Evolutionary conservation across 2,797 vertebrate genomes (phyloP).

Genomic region (Erethizon dorsatum): DNA sequence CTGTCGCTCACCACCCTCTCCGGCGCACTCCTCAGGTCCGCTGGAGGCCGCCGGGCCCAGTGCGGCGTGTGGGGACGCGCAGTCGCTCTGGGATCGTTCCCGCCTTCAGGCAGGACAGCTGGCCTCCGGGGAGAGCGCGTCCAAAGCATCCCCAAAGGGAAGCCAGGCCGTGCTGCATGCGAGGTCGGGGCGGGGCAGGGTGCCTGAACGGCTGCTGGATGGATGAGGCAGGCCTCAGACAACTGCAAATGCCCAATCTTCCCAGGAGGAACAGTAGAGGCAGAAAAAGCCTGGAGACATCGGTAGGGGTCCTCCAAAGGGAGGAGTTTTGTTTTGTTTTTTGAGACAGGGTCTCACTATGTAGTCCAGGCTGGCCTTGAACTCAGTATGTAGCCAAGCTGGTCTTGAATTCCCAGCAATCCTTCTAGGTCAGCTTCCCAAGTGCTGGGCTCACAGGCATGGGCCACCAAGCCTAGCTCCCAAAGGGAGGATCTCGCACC

Average conservation of each 20-base stretch:
- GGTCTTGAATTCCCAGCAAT: background rate
- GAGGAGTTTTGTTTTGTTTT: background rate
- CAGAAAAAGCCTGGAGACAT: conserved; percentile 16
- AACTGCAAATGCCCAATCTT: background rate
- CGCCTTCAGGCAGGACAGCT: background rate
- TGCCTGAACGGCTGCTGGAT: background rate
- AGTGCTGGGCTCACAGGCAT: background rate
- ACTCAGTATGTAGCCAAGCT: no score
- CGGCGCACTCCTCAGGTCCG: background rate
- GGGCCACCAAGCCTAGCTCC: background rate
- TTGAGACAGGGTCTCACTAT: background rate
- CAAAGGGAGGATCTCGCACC: background rate
- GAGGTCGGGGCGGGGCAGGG: no score
- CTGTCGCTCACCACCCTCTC: background rate
- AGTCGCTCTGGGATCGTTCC: background rate
- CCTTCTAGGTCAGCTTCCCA: background rate
- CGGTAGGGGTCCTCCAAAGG: background rate
- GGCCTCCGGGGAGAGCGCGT: background rate
- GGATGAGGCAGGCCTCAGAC: background rate
- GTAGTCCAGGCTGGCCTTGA: background rate
- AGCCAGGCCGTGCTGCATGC: background rate
- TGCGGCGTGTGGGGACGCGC: background rate
- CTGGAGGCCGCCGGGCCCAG: background rate
- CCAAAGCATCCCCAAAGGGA: background rate
- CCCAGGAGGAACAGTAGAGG: background rate